Evolutionary conservation across 2,113 vertebrate genomes (phyloP).

Genomic region (Prolemur simus): DNA sequence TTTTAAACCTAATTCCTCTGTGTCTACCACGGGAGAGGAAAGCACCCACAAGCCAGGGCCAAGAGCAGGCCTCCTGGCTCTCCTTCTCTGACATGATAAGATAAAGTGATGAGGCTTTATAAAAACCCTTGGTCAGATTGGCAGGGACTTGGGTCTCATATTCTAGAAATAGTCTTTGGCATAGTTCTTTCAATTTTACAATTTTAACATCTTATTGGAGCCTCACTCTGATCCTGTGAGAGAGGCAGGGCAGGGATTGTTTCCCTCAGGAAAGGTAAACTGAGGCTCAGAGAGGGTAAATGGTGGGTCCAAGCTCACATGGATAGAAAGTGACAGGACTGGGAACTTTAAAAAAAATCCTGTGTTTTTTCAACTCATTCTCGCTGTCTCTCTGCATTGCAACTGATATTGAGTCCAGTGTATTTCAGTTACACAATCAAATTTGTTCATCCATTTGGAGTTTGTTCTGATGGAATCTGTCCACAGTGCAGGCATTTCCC

Average conservation of each 20-base stretch:
- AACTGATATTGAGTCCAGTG: neutral
- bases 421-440: neutral
- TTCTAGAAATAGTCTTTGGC: neutral
- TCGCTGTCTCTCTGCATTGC: slow-evolving; percentile 7
- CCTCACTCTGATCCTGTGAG: neutral
- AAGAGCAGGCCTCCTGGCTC: neutral
- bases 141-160: neutral
- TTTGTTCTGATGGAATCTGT: slow-evolving; percentile 26
- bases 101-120: neutral
- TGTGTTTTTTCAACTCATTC: neutral
- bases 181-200: neutral
- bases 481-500: neutral
- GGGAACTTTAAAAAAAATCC: neutral
- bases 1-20: neutral
- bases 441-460: neutral
- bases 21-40: neutral
- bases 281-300: slow-evolving; percentile 1
- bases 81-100: neutral
- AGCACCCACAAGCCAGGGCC: neutral
- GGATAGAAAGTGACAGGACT: neutral
- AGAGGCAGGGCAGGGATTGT: neutral
- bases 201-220: neutral
- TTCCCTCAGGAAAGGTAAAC: neutral
- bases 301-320: neutral
- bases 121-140: neutral